Base-by-base conservation (phyloP, 2,888 invertebrate species). In the Reticulitermes lucifugus region DNA sequence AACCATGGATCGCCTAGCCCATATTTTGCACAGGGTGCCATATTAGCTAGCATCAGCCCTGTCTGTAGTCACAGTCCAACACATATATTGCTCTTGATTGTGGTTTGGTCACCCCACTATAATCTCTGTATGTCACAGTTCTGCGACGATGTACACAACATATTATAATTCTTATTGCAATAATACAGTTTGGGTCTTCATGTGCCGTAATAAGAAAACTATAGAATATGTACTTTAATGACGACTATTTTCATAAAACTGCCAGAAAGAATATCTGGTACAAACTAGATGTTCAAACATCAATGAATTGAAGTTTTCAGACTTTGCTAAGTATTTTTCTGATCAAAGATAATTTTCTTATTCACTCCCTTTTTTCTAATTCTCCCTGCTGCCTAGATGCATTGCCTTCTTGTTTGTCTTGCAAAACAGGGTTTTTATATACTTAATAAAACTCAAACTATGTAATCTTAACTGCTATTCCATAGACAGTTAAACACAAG, bases 171-270 rank as follows among this genome's bases (percentile, higher is more conserved):
- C 60, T 83, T 25, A 83, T 79, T 86, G 85, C 85, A 86, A 83
- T 86, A 86, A 86, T 65, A 51, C 41, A n/a, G 73, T 75, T 60
- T 29, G 29, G 60, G 60, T 77, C 46, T 84, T 79, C 59, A 79
- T 77, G 79, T 21, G 43, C 46, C 83, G 22, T 18, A 84, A 81
- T 65, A 81, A 81, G 22, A 75, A 14, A 75, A 82, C 73, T 59
- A 73, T 75, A 79, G 51, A 73, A 80, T 71, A 65, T 65, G 79
- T 82, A 82, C 60, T 79, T 79, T 86, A 41, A 46, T 41, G 71
- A 83, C 29, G 65, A 86, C 84, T 86, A 86, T 86, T 86, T 86
- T 86, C 86, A 86, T 86, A 86, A 86, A 84, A 75, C 43, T 22
- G 41, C 71, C 82, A 84, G 73, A 79, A 83, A 59, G 43, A 29